Base-by-base conservation (phyloP, 2,888 invertebrate genomes). In the Ditylenchus weischeri region DNA sequence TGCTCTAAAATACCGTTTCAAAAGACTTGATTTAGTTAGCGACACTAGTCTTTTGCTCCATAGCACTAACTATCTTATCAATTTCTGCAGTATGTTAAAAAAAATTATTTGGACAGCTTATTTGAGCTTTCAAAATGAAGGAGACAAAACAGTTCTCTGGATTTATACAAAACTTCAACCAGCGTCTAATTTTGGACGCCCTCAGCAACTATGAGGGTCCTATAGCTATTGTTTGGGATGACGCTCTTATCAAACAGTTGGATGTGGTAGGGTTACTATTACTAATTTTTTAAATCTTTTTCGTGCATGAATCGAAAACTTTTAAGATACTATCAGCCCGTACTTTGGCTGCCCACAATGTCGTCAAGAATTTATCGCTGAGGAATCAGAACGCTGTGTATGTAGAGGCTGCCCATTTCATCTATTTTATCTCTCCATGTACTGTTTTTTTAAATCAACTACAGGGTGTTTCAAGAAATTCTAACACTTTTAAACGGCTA, bases 191-290 rank as follows among this genome's bases (percentile, higher is more conserved):
- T 0, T 79, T 79, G 71, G 71, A 73, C 21, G 72, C 72, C n/a
- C 69, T 81, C 19, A 77, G 77, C 50, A 62, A 68, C 0, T 65
- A 76, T 43, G 78, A 81, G 23, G 81, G 81, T 19, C 66, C 69
- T 23, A 80, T 79, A 63, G 73, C 75, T 10, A 72, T 80, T 10
- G 76, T 82, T 23, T 81, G 81, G 81, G 79, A 79, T 47, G 60
- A 72, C 13, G 71, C 67, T 57, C 62, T 80, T 29, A 77, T 79
- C 73, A 70, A 74, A 29, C 66, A 72, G 43, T 72, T 81, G 23
- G 75, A 78, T 66, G 60, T 78, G 73, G 79, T 80, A n/a, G 48
- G 69, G 60, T 36, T n/a, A 65, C n/a, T 29, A 29, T 5, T 29
- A 29, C 13, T 43, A 43, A 43, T 43, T 15, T 29, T 29, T 29